Evolutionary conservation across 2,113 vertebrate genomes (phyloP).

Genomic region (Oceanites oceanicus): DNA sequence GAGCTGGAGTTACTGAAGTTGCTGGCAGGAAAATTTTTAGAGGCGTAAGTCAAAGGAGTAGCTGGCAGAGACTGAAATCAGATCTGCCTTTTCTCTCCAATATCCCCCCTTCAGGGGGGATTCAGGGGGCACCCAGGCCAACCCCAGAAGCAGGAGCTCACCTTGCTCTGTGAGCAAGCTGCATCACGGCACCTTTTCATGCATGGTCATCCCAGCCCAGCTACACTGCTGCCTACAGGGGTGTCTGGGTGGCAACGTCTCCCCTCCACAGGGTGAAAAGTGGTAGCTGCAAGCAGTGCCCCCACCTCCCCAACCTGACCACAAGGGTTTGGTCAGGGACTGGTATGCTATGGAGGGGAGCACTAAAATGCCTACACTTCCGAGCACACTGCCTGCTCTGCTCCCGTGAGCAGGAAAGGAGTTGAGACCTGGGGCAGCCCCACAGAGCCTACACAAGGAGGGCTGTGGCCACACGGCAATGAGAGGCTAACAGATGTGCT

Average conservation of each 20-base stretch:
- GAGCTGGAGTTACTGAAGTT: background rate
- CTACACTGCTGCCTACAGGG: background rate
- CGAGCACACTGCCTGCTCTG: background rate
- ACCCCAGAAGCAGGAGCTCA: background rate
- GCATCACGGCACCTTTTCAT: background rate
- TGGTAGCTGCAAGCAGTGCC: background rate
- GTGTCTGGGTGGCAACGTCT: rapidly evolving
- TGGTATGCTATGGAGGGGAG: rapidly evolving
- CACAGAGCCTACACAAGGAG: background rate
- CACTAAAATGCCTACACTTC: background rate
- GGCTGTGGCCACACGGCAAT: background rate
- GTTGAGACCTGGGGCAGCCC: background rate
- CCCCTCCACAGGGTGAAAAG: background rate
- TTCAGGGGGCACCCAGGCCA: background rate
- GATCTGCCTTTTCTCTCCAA: background rate
- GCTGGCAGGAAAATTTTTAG: background rate
- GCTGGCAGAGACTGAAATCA: background rate
- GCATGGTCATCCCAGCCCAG: background rate
- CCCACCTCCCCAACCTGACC: background rate
- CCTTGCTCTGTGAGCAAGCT: background rate
- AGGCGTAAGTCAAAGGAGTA: background rate
- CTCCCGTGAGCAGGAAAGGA: background rate
- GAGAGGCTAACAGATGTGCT: background rate
- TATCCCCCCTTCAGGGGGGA: background rate
- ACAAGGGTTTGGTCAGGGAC: background rate